A percentile compares a stretch with the other conserved stretches of the same genome.
Evolutionary conservation across 2,113 vertebrate genomes (phyloP).

Genomic region (Proterorhinus semilunaris): DNA sequence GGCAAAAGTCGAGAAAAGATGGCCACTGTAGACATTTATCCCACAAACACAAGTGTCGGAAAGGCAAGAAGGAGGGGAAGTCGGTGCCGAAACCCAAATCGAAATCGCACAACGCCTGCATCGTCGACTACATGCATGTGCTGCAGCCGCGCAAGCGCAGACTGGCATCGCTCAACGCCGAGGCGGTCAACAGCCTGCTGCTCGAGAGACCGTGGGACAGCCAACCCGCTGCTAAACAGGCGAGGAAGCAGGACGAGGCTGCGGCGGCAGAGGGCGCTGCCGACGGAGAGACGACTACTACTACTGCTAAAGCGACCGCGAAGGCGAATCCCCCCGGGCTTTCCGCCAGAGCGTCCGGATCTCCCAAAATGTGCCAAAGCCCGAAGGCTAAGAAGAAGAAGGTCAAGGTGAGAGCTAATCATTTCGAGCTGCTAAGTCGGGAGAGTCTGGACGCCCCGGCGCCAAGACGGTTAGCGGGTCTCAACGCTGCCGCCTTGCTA

Average conservation of each 20-base stretch:
- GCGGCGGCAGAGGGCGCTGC: constrained; percentile 33
- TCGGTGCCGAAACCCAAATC: constrained; percentile 46
- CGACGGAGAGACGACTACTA: constrained; percentile 16
- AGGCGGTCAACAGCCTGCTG: constrained; percentile 91
- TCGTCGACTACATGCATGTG: constrained; percentile 13
- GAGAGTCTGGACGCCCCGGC: constrained; percentile 71
- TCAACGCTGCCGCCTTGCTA: constrained; percentile 90
- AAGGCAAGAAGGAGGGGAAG: constrained; percentile 40
- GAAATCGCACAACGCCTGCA: constrained; percentile 44
- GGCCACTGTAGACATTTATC: constrained; percentile 25
- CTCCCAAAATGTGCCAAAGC: constrained; percentile 53
- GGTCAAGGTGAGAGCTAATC: constrained; percentile 12
- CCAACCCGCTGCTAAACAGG: constrained; percentile 59
- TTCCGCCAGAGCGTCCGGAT: constrained; percentile 40
- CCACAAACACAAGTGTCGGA: constrained; percentile 42
- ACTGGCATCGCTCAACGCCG: constrained; percentile 92
- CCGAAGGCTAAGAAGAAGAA: constrained; percentile 62
- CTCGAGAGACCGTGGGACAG: constrained; percentile 81
- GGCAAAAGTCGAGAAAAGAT: constrained; percentile 30
- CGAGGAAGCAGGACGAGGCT: constrained; percentile 69
- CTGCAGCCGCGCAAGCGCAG: constrained; percentile 87
- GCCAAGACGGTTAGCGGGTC: constrained; percentile 90
- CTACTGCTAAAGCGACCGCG: constrained; percentile 23
- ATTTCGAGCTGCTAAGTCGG: constrained; percentile 39
- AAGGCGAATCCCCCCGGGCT: constrained; percentile 37